phyloP scores from a whole-genome alignment of 2,797 vertebrate species.

The Scolopax rusticola region DNA sequence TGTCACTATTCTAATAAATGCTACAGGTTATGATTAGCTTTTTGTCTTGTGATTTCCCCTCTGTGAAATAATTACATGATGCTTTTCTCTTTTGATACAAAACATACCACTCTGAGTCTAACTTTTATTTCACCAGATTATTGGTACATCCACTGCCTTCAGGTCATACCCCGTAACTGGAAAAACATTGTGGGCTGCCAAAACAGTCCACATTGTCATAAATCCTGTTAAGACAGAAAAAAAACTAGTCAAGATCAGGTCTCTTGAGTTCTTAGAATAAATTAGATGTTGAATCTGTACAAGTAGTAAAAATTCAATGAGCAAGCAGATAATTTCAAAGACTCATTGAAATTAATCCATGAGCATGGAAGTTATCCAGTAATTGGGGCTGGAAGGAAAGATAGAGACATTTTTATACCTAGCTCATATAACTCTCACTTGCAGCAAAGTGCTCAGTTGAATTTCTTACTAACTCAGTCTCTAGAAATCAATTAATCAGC shows the following conservation, averaged over 20 bases:
- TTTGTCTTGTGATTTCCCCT: neutral
- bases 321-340: neutral
- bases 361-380: neutral
- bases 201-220: neutral
- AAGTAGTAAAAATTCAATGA: neutral
- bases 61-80: neutral
- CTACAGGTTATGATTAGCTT: neutral
- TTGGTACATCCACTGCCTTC: neutral
- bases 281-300: neutral
- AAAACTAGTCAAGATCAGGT: neutral
- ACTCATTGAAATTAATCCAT: neutral
- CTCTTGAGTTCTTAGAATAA: neutral
- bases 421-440: neutral
- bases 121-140: constrained; percentile 2
- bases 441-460: neutral
- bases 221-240: neutral
- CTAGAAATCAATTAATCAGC: constrained; percentile 4
- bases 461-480: constrained; percentile 7
- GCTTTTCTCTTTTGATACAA: neutral
- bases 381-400: neutral
- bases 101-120: neutral
- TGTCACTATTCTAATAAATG: neutral
- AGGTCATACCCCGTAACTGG: neutral
- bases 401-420: neutral
- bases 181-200: neutral